Evolutionary conservation across 1,140 invertebrate species (phyloP).

Genomic region (Scaptomyza montana): DNA sequence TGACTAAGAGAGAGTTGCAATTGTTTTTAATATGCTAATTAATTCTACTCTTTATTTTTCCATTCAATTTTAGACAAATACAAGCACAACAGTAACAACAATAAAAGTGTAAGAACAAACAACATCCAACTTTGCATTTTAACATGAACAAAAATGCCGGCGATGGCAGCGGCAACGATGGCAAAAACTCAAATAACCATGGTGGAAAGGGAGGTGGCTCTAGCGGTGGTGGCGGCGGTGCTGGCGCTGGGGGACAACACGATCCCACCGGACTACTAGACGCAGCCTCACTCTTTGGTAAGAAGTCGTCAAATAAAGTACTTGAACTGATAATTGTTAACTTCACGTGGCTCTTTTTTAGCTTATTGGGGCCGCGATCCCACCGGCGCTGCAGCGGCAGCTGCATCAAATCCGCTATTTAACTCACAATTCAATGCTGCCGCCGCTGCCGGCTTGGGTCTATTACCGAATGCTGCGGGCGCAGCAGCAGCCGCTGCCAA

Average conservation of each 20-base stretch:
- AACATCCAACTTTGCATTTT: slow-evolving; percentile 43
- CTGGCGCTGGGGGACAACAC: slow-evolving; percentile 65
- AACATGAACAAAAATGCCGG: slow-evolving; percentile 84
- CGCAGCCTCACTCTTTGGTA: slow-evolving; percentile 88
- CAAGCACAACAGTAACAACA: slow-evolving; percentile 38
- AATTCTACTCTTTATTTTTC: not conserved
- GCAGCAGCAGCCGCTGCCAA: slow-evolving; percentile 56
- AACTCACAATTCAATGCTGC: slow-evolving; percentile 83
- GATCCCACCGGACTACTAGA: slow-evolving; percentile 86
- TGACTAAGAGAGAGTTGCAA: slow-evolving; percentile 9
- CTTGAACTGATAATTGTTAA: too few relatives aligned
- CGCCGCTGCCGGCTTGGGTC: slow-evolving; percentile 84
- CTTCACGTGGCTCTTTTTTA: slow-evolving; percentile 68
- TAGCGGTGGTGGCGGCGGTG: slow-evolving; percentile 55
- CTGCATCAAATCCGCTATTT: slow-evolving; percentile 83
- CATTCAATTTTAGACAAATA: slow-evolving; percentile 45
- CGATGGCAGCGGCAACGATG: slow-evolving; percentile 78
- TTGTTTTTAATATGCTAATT: slow-evolving; percentile 5
- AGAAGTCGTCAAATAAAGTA: slow-evolving; percentile 37
- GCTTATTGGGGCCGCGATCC: slow-evolving; percentile 89
- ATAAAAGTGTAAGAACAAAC: slow-evolving; percentile 11
- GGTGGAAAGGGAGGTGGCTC: slow-evolving; percentile 57
- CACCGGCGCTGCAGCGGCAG: slow-evolving; percentile 83
- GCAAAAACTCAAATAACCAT: slow-evolving; percentile 74
- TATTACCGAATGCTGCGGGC: slow-evolving; percentile 75